A percentile compares a stretch with the other conserved stretches of the same genome.
These are phyloP conservation scores for Macrocentrus cingulum DNA, from an alignment of 1,140 invertebrate genomes.

Conservation along the genomic window DNA sequence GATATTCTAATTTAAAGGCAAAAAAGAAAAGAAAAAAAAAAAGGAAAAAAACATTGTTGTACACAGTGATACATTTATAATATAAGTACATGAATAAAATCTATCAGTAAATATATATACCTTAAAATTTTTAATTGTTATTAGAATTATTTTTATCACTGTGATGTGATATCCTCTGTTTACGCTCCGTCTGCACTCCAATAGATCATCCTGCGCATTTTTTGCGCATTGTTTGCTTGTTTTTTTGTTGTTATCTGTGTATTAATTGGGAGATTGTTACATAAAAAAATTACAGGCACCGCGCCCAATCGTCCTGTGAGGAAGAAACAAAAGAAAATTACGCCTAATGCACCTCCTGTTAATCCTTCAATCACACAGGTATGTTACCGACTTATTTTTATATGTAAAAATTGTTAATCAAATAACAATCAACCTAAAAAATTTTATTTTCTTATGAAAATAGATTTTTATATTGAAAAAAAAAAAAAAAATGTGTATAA, in stretches of 20 bases:
- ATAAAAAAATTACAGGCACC: slow-evolving; percentile 51
- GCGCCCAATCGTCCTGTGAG: slow-evolving; percentile 50
- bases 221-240: background rate
- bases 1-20: slow-evolving; percentile 60
- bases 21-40: no score
- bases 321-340: slow-evolving; percentile 53
- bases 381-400: slow-evolving; percentile 32
- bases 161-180: slow-evolving; percentile 30
- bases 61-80: slow-evolving; percentile 63
- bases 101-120: slow-evolving; percentile 57
- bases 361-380: slow-evolving; percentile 47
- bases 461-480: no score
- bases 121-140: slow-evolving; percentile 44
- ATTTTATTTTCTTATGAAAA: no score
- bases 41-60: slow-evolving; percentile 60
- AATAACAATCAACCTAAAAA: no score
- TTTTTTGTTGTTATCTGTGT: slow-evolving; percentile 33
- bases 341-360: slow-evolving; percentile 35
- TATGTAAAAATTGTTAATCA: slow-evolving; percentile 1
- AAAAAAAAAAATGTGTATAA: no score
- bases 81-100: slow-evolving; percentile 62
- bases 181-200: slow-evolving; percentile 39
- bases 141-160: slow-evolving; percentile 14
- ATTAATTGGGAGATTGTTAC: slow-evolving; percentile 42
- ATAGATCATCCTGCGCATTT: slow-evolving; percentile 31